Conservation (phyloP, 1,140 invertebrate genomes). For the Drosophila bipectinata region DNA sequence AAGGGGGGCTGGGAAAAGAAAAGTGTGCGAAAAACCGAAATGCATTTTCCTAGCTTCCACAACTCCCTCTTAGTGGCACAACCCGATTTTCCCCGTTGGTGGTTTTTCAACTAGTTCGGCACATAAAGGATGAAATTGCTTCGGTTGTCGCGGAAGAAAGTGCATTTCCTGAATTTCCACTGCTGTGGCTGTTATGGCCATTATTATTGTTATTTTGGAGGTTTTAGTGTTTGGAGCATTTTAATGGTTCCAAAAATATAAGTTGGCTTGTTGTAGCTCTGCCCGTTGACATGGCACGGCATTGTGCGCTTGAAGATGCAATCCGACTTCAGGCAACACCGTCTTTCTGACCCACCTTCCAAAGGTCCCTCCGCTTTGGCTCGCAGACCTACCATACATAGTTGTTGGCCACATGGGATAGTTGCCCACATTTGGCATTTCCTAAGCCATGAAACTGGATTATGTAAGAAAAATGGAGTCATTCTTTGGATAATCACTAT, state of each 20-base stretch:
- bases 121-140: conserved; percentile 41
- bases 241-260: conserved; percentile 59
- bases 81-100: neutral
- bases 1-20: conserved; percentile 21
- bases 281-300: conserved; percentile 54
- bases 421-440: neutral
- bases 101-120: conserved; percentile 33
- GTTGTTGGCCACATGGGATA: conserved; percentile 16
- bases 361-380: conserved; percentile 1
- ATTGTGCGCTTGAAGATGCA: conserved; percentile 65
- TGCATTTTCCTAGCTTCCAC: conserved; percentile 21
- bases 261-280: conserved; percentile 31
- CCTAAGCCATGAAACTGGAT: neutral
- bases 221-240: conserved; percentile 44
- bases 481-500: neutral
- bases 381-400: conserved; percentile 4
- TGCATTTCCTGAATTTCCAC: conserved; percentile 60
- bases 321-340: conserved; percentile 18
- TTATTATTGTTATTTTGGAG: conserved; percentile 58
- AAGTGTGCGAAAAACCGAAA: conserved; percentile 31
- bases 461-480: conserved; percentile 3
- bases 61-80: neutral
- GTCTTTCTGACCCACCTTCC: conserved; percentile 12
- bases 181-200: conserved; percentile 11
- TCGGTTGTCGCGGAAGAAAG: conserved; percentile 42